Base-by-base conservation (phyloP, 2,888 invertebrate species). In the Epicampocera succincta region DNA sequence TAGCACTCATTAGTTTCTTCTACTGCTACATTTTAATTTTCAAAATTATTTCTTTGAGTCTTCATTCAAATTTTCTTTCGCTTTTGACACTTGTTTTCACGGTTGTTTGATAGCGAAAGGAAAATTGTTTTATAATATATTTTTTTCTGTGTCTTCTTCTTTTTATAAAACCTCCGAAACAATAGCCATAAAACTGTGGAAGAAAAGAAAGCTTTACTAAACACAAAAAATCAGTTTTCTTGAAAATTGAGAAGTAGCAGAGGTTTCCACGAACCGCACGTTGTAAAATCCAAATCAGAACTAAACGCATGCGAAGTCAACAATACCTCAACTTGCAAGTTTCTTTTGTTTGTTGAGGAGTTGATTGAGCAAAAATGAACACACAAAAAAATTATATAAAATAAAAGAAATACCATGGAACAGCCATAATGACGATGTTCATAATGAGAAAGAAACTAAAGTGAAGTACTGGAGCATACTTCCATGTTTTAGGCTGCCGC, bases 241-340 rank as follows among this genome's bases (percentile, higher is more conserved):
- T 29, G 6, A 1, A 54, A 46, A 63, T 76, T 46, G 3, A 58
- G 38, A 12, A 52, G 48, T 56, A 19, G 44, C 19, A 9, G 54
- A 69, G 33, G 5, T 83, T 66, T 80, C 76, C 71, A 83, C 85
- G 84, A 82, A 88, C 89, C 89, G 88, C 87, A 86, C 89, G 84
- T 86, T 86, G 85, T 86, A 86, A 89, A 89, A 88, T 85, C 87
- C 87, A 87, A 85, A 86, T 88, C 89, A 89, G 89, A 90, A 90
- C 90, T 90, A 90, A 90, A 87, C 83, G 85, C 85, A 85, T 75
- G 85, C 84, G 83, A 60, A 76, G 65, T 33, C 69, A 82, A 65
- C 74, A 46, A 21, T 12, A 21, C 13, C 48, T 74, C 48, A 86
- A 83, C 52, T 52, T 52, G 29, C 69, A 63, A 69, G 74, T 65